phyloP scores from a whole-genome alignment of 2,113 vertebrate species.

The Ageneiosus marmoratus region DNA sequence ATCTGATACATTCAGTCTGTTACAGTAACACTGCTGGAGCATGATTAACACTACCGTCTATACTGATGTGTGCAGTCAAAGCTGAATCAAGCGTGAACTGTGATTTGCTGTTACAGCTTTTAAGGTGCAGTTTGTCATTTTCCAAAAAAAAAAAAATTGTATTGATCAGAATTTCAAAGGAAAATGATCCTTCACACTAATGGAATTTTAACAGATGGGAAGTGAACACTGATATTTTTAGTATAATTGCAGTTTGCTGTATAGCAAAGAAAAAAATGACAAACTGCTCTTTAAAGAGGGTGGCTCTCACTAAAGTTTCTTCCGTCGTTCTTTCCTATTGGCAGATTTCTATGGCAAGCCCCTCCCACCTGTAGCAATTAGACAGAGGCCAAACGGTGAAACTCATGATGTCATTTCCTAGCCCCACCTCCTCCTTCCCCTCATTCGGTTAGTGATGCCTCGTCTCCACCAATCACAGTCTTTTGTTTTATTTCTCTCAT shows the following conservation, averaged over 20 bases:
- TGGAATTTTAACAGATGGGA: background rate
- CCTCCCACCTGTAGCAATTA: conserved; percentile 74
- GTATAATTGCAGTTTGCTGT: background rate
- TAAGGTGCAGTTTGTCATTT: conserved; percentile 7
- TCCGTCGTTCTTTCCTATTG: conserved; percentile 54
- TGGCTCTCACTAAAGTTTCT: conserved; percentile 45
- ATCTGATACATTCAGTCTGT: background rate
- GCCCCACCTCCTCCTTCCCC: conserved; percentile 23
- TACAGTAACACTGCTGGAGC: background rate
- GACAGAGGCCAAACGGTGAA: conserved; percentile 74
- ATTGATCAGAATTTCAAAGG: background rate
- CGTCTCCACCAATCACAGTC: conserved; percentile 61
- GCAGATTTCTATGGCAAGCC: conserved; percentile 80
- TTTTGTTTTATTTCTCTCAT: conserved; percentile 62
- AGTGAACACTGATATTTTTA: background rate
- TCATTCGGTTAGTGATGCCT: conserved; percentile 14
- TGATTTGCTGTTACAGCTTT: background rate
- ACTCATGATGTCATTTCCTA: conserved; percentile 72
- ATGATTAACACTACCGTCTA: background rate
- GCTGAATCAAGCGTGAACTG: background rate
- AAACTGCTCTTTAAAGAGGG: background rate
- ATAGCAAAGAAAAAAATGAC: background rate
- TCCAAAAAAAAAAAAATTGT: background rate
- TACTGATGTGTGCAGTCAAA: background rate
- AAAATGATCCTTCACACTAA: background rate